These are phyloP conservation scores for Drosophila pseudotalamancana DNA, from an alignment of 2,888 invertebrate genomes.

Conservation along the genomic window DNA sequence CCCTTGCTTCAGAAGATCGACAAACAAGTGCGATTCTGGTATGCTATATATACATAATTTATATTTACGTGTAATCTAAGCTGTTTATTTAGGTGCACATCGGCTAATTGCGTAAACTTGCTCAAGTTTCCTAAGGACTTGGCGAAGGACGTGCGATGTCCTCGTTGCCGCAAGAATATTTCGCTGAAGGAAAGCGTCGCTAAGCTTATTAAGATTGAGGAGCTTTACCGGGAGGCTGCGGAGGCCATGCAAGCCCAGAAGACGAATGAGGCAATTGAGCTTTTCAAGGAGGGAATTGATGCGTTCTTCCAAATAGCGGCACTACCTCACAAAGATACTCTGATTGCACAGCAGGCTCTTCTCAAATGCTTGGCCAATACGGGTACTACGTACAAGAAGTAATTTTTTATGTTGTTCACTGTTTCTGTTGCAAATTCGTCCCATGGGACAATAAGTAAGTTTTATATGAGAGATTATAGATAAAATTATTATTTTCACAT, in stretches of 20 bases:
- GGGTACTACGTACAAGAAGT: slow-evolving; percentile 75
- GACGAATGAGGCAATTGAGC: slow-evolving; percentile 85
- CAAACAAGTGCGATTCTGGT: slow-evolving; percentile 83
- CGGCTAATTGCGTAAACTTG: slow-evolving; percentile 84
- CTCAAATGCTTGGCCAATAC: slow-evolving; percentile 87
- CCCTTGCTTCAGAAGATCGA: slow-evolving; percentile 87
- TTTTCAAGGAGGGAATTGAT: slow-evolving; percentile 86
- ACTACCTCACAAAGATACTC: slow-evolving; percentile 88
- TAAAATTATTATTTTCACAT: slow-evolving; percentile 13
- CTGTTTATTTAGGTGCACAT: slow-evolving; percentile 87
- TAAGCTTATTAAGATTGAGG: slow-evolving; percentile 85
- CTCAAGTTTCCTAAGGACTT: slow-evolving; percentile 85
- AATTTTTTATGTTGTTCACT: slow-evolving; percentile 10
- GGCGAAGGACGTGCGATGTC: slow-evolving; percentile 85
- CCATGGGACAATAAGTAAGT: background rate
- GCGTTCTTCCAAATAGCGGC: slow-evolving; percentile 87
- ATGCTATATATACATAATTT: background rate
- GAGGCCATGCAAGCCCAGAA: slow-evolving; percentile 85
- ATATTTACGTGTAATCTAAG: no score
- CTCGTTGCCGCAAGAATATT: slow-evolving; percentile 85
- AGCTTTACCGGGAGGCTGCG: slow-evolving; percentile 85
- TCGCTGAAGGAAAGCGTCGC: slow-evolving; percentile 84
- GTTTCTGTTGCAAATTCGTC: slow-evolving; percentile 10
- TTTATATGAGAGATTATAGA: slow-evolving; percentile 11
- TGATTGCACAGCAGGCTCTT: slow-evolving; percentile 89